These are phyloP conservation scores for Caenorhabditis latens DNA, from an alignment of 1,140 invertebrate species.

Conservation along the genomic window DNA sequence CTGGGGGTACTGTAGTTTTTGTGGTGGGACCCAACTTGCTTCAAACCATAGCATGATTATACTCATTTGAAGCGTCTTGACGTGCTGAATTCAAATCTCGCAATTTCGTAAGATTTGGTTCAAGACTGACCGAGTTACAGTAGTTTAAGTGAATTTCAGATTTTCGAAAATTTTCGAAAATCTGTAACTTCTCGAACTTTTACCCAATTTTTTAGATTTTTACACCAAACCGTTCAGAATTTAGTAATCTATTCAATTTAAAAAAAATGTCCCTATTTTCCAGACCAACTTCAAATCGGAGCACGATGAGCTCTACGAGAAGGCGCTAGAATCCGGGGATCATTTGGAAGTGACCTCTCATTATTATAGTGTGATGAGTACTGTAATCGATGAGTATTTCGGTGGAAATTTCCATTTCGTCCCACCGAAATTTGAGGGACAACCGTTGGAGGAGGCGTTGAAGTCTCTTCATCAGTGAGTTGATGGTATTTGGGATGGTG, in stretches of 20 bases:
- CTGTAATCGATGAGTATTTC: slow-evolving; percentile 76
- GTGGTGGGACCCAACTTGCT: too few species aligned
- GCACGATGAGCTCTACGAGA: slow-evolving; percentile 70
- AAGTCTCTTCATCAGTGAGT: slow-evolving; percentile 39
- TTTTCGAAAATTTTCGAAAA: too few species aligned
- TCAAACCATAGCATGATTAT: too few species aligned
- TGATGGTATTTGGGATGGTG: not conserved
- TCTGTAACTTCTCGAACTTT: too few species aligned
- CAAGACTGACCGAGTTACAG: too few species aligned
- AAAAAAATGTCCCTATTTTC: too few species aligned
- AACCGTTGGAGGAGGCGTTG: slow-evolving; percentile 50
- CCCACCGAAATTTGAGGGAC: slow-evolving; percentile 68
- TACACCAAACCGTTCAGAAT: not conserved
- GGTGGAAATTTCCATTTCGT: slow-evolving; percentile 77
- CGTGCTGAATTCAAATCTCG: too few species aligned
- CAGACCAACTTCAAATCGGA: slow-evolving; percentile 71
- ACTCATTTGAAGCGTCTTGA: too few species aligned
- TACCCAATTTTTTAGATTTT: not conserved
- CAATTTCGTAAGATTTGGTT: too few species aligned
- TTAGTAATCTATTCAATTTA: not conserved
- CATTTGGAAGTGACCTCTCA: slow-evolving; percentile 74
- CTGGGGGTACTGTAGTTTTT: too few species aligned
- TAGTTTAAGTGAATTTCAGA: too few species aligned
- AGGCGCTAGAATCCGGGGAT: slow-evolving; percentile 68
- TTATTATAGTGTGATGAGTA: slow-evolving; percentile 77